Evolutionary conservation across 2,113 vertebrate species (phyloP), one percentile per base, ranked within the genome.

Genomic region (Cryptotis parvus): DNA sequence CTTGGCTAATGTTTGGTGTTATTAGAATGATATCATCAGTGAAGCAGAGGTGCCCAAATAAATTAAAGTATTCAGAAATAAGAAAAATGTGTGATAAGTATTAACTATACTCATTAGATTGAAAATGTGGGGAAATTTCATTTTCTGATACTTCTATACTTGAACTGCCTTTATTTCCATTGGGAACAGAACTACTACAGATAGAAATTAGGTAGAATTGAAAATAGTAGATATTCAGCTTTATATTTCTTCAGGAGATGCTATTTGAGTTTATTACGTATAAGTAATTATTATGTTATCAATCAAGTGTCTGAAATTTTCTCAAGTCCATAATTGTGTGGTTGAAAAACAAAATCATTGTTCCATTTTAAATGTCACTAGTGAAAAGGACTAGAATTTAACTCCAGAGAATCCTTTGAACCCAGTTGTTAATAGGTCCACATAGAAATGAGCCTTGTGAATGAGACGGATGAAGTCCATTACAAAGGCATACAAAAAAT

Each of bases 351-450:
- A 31, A 94, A n/a, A 74, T 31, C 52, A 24, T 41, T 52, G 27
- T 37, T 74, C 31, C n/a, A 63, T 90, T 75, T 78, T 76, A 77
- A 76, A 6, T 73, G 52, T 91, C 63, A 63, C 81, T 92, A 49
- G 75, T 77, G 45, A 72, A 94, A 92, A 7, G 76, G 84, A 70
- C 52, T 92, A 29, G 37, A 82, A 82, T 87, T 92, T 75, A 92
- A 86, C 77, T 82, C 39, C 69, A 66, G 84, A 70, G 33, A 33
- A 52, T 72, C 61, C 63, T 92, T n/a, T 39, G 83, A 90, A 6
- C 29, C 52, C 58, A 72, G 63, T 6, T 88, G 39, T 33, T 91
- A 41, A 78, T 72, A 84, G 52, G 70, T 39, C 39, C 45, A 83
- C 8, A 20, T 55, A 31, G 52, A 93, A 88, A 87, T 84, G 86